Evolutionary conservation across 2,113 vertebrate species (phyloP), one percentile per base, ranked within the genome.

Genomic region (Malurus melanocephalus): DNA sequence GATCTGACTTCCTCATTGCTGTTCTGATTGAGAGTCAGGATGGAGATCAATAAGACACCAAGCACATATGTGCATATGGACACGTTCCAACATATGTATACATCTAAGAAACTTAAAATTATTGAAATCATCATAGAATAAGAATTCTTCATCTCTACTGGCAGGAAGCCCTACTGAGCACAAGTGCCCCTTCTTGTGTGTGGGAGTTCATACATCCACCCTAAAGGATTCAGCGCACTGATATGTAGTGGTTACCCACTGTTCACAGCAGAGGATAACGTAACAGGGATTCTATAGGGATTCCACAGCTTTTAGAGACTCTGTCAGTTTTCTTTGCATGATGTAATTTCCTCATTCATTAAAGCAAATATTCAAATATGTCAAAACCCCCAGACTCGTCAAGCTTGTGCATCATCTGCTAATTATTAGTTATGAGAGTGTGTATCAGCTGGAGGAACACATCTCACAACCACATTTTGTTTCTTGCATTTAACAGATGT

Each of bases 21-120:
- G 8, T 45, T 69, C 60, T 53, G 35, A 24, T 49, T 76, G 43
- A 51, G 21, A 57, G 16, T 45, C 1, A 0, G 22, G 5, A 1
- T 30, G 28, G 56, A 79, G 42, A 80, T 59, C 43, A 62, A 3
- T 49, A 51, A 40, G 15, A 46, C 26, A 30, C 24, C 24, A 38
- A 35, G 17, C 23, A 10, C 2, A 0, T 45, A 32, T 1, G 10
- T 74, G 13, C 14, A 13, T 28, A 24, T 35, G 22, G 21, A 67
- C 22, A 19, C 0, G 2, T 45, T 35, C 23, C 22, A 7, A 35
- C 6, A 2, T 24, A 16, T 12, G 9, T 51, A 5, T 46, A 2
- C 9, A 30, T 52, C n/a, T 75, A 53, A 55, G 32, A 67, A 9
- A 21, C 48, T 64, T 48, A 10, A 12, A 85, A 26, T 20, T 4